Evolutionary conservation across 2,888 invertebrate genomes (phyloP).

Genomic region (Diogma glabrata): DNA sequence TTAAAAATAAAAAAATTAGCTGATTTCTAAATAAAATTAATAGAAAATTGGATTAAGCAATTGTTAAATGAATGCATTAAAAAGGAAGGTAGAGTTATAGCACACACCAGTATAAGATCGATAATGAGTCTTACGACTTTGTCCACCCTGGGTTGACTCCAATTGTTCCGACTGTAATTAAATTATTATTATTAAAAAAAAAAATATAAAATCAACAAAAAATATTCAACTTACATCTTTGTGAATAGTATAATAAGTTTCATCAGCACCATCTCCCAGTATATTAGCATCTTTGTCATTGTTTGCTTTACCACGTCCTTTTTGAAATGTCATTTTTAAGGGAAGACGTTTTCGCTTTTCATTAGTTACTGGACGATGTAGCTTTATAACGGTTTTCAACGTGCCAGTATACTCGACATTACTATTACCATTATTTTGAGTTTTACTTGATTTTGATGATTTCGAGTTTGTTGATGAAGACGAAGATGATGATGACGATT

Average conservation of each 20-base stretch:
- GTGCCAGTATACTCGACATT: conserved; percentile 59
- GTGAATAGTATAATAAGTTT: conserved; percentile 57
- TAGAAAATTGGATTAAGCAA: conserved; percentile 13
- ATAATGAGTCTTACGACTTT: conserved; percentile 59
- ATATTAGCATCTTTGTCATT: conserved; percentile 35
- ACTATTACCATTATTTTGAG: not conserved
- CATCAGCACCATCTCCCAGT: conserved; percentile 27
- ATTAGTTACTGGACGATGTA: conserved; percentile 41
- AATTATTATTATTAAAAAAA: conserved; percentile 13
- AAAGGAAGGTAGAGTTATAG: conserved; percentile 13
- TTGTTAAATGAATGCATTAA: conserved; percentile 9
- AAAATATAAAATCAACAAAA: not conserved
- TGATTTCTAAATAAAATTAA: conserved; percentile 9
- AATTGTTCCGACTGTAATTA: conserved; percentile 40
- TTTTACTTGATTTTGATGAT: conserved; percentile 8
- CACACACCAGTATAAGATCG: conserved; percentile 58
- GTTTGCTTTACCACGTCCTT: conserved; percentile 47
- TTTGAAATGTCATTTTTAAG: conserved; percentile 68
- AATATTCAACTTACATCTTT: conserved; percentile 43
- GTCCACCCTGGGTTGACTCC: conserved; percentile 48
- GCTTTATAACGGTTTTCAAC: conserved; percentile 71
- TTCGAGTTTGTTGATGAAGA: not conserved
- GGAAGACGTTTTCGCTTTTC: conserved; percentile 41
- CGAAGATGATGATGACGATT: conserved; percentile 13
- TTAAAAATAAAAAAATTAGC: conserved; percentile 1